Conservation (phyloP, 2,113 vertebrate species). For the Plotosus lineatus region DNA sequence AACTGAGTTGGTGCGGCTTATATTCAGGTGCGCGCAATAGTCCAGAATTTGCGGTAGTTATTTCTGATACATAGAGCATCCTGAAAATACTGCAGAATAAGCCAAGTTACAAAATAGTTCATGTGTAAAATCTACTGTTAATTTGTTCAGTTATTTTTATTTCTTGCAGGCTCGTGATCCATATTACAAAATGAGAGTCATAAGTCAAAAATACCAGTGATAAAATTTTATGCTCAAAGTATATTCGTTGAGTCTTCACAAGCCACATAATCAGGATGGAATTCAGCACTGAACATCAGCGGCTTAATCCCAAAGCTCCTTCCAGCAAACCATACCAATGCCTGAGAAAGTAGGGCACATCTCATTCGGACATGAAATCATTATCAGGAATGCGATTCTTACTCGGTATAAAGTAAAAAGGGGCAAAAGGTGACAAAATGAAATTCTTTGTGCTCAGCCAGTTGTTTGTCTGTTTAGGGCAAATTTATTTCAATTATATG, state of each 20-base stretch:
- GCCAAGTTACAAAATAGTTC: neutral
- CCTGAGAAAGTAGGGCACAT: conserved; percentile 36
- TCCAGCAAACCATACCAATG: neutral
- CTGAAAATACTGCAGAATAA: neutral
- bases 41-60: too few species aligned
- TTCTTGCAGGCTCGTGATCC: neutral
- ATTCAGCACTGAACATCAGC: conserved; percentile 10
- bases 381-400: conserved; percentile 54
- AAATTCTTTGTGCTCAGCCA: conserved; percentile 62
- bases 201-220: neutral
- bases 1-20: too few species aligned
- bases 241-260: neutral
- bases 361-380: conserved; percentile 33
- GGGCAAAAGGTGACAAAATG: conserved; percentile 36
- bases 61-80: neutral
- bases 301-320: conserved; percentile 12
- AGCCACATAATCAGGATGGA: conserved; percentile 10
- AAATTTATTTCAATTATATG: conserved; percentile 76
- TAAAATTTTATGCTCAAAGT: neutral
- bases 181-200: neutral
- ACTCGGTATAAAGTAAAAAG: conserved; percentile 61
- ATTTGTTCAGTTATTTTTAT: neutral
- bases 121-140: neutral
- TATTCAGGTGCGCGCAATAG: too few species aligned
- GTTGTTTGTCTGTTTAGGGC: conserved; percentile 66